A percentile compares a stretch with the other conserved stretches of the same genome.
Conservation (phyloP, 1,140 invertebrate species). For the Leptestheria dahalacensis region DNA sequence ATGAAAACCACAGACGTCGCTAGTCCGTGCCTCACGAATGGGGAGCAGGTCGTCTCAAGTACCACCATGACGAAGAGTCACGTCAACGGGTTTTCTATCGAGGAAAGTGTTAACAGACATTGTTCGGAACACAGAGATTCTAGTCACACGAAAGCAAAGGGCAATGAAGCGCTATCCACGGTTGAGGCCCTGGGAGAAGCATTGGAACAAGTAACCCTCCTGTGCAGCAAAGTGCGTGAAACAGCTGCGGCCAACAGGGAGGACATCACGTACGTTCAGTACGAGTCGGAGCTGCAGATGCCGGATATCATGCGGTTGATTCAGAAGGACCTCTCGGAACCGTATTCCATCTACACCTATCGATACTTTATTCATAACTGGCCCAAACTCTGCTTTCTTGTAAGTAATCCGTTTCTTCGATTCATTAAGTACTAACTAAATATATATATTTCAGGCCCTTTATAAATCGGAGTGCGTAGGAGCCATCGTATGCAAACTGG, state of each 20-base stretch:
- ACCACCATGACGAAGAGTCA: too few species aligned
- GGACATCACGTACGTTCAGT: conserved; percentile 44
- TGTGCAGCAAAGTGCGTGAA: neutral
- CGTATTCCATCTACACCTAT: conserved; percentile 99
- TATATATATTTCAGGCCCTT: conserved; percentile 42
- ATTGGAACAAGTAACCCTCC: neutral
- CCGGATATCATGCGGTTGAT: conserved; percentile 95
- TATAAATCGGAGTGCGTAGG: conserved; percentile 75
- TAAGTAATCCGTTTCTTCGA: conserved; percentile 33
- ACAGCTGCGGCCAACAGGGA: neutral
- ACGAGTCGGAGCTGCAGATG: conserved; percentile 82
- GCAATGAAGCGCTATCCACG: neutral
- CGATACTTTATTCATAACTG: conserved; percentile 99
- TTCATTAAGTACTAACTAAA: neutral
- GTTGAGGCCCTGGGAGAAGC: conserved; percentile 1
- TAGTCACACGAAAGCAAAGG: neutral
- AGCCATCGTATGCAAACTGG: conserved; percentile 95
- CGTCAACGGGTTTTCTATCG: too few species aligned
- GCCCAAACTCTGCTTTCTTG: conserved; percentile 96
- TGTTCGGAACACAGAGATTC: too few species aligned
- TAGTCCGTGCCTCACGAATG: too few species aligned
- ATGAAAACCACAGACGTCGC: too few species aligned
- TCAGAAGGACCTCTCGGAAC: conserved; percentile 96
- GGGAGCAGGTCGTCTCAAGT: too few species aligned
- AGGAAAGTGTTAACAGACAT: too few species aligned